These are phyloP conservation scores for Drosophila sordidula DNA, from an alignment of 2,888 invertebrate genomes.

Conservation along the genomic window DNA sequence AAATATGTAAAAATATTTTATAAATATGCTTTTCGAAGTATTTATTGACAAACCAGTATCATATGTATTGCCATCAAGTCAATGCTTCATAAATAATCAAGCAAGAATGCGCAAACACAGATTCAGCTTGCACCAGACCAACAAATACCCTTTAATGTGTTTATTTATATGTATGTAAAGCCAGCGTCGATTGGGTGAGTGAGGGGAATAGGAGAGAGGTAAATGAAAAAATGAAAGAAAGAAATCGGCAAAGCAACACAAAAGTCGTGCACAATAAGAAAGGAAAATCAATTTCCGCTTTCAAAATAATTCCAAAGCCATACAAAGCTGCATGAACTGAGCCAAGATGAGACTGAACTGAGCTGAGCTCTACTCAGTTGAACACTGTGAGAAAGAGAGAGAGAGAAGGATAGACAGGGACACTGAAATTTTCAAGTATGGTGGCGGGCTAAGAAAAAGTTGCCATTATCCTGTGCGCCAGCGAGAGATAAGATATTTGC, in stretches of 20 bases:
- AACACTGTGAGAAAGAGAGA: conserved; percentile 22
- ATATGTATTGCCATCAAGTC: no score
- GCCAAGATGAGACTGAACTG: conserved; percentile 54
- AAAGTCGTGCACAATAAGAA: conserved; percentile 72
- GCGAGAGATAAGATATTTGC: conserved; percentile 81
- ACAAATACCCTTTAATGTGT: conserved; percentile 9
- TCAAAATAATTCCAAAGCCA: conserved; percentile 80
- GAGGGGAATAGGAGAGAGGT: neutral
- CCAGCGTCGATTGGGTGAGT: conserved; percentile 8
- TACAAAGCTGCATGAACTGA: conserved; percentile 64
- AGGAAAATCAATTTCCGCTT: conserved; percentile 79
- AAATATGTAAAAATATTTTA: no score
- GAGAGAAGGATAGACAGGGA: neutral
- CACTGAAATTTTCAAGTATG: neutral
- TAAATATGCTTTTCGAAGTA: no score
- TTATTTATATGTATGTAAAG: conserved; percentile 39
- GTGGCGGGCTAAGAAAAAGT: conserved; percentile 49
- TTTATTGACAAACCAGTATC: neutral
- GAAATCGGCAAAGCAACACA: conserved; percentile 51
- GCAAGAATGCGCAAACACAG: no score
- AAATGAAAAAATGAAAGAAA: conserved; percentile 33
- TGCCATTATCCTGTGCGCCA: conserved; percentile 73
- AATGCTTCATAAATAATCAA: no score
- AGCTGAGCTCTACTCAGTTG: conserved; percentile 42
- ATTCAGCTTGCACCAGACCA: neutral